Conservation (phyloP, 2,888 invertebrate species). For the Criorhina ranunculi region DNA sequence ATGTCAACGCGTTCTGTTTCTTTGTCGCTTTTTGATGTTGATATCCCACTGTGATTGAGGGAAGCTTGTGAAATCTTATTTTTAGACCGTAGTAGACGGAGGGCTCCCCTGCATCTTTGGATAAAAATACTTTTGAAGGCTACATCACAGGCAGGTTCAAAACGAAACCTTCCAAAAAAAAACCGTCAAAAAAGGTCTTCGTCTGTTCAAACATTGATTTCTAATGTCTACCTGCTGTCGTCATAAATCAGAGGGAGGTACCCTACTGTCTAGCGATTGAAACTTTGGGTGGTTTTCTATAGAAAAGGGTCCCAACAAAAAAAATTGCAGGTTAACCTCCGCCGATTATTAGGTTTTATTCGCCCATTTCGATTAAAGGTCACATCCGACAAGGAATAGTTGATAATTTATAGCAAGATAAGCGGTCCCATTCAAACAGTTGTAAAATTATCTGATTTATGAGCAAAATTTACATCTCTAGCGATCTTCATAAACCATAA, state of each 20-base stretch:
- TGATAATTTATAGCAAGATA: neutral
- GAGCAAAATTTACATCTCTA: conserved; percentile 21
- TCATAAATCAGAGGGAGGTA: conserved; percentile 44
- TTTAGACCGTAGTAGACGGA: conserved; percentile 1
- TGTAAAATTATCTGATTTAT: conserved; percentile 39
- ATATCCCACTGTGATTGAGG: conserved; percentile 32
- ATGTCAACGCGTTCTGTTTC: too few species aligned
- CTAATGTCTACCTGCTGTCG: conserved; percentile 32
- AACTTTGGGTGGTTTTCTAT: conserved; percentile 43
- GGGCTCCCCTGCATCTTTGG: too few species aligned
- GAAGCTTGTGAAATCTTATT: conserved; percentile 33
- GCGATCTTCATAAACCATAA: conserved; percentile 21
- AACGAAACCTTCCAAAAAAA: too few species aligned
- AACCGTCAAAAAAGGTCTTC: neutral
- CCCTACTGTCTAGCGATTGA: neutral
- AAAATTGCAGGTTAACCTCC: conserved; percentile 3
- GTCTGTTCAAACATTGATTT: conserved; percentile 12
- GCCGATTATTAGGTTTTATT: conserved; percentile 15
- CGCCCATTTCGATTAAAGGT: conserved; percentile 10
- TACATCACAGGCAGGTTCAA: neutral
- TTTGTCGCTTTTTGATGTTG: conserved; percentile 31
- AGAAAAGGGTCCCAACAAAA: conserved; percentile 28
- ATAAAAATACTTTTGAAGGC: conserved; percentile 20
- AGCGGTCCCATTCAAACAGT: neutral
- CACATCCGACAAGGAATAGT: neutral